Conservation (phyloP, 2,888 invertebrate species). For the Perdita meconis region DNA sequence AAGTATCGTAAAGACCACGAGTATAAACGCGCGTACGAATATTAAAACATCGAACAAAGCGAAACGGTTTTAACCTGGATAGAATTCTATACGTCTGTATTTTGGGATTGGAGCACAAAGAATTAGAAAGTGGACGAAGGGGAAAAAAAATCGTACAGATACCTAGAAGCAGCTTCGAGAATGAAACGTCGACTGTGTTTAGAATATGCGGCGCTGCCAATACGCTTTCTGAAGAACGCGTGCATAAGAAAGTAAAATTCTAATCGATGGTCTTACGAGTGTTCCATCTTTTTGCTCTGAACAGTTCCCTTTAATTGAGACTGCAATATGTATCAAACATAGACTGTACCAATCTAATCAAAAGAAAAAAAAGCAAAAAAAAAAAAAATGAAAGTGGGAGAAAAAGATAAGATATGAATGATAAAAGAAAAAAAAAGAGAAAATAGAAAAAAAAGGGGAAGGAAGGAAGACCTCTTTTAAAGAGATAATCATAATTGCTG, state of each 20-base stretch:
- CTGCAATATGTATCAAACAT: slow-evolving; percentile 84
- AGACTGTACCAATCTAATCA: slow-evolving; percentile 85
- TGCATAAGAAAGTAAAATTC: slow-evolving; percentile 52
- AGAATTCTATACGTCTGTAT: slow-evolving; percentile 20
- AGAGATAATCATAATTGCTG: slow-evolving; percentile 77
- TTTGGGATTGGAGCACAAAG: slow-evolving; percentile 41
- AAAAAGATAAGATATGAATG: slow-evolving; percentile 46
- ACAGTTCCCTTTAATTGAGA: slow-evolving; percentile 79
- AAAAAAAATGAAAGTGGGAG: too few relatives aligned
- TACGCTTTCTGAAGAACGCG: slow-evolving; percentile 41
- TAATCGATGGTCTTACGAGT: slow-evolving; percentile 77
- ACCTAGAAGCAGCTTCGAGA: slow-evolving; percentile 43
- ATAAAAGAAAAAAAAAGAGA: slow-evolving; percentile 70
- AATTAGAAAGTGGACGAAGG: slow-evolving; percentile 19
- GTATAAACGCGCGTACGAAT: slow-evolving; percentile 21
- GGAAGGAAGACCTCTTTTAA: slow-evolving; percentile 72
- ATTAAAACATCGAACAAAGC: slow-evolving; percentile 53
- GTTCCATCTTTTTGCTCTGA: slow-evolving; percentile 80
- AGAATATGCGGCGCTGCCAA: slow-evolving; percentile 39
- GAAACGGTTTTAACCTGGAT: slow-evolving; percentile 19
- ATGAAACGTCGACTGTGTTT: slow-evolving; percentile 40
- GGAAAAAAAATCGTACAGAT: slow-evolving; percentile 32
- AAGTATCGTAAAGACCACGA: slow-evolving; percentile 9
- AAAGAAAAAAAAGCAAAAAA: slow-evolving; percentile 80
- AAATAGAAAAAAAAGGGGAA: slow-evolving; percentile 40